Evolutionary conservation across 2,797 vertebrate species (phyloP), one percentile per base, ranked within the genome.

Genomic region (Phylloscopus collybita): DNA sequence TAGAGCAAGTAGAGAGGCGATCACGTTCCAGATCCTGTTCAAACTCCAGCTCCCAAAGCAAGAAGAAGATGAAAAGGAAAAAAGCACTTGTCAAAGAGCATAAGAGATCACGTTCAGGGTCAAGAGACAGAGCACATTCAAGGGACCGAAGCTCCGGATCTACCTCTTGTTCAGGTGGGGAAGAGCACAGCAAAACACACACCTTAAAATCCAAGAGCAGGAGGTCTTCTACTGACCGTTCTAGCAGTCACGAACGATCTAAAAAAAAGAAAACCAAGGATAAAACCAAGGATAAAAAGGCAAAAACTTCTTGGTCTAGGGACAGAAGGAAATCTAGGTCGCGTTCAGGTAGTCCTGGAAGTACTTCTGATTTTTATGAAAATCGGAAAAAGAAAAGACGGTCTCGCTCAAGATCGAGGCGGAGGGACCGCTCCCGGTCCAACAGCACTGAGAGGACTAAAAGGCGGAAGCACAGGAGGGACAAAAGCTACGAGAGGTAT

Each of bases 361-460:
- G 97, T 71, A 95, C 97, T 80, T 95, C 97, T 3, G 97, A 96
- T 51, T 97, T 96, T 23, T 93, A 98, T 8, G 98, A 98, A 36
- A 97, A 96, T 16, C 96, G 95, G 38, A 94, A 73, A 56, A 98
- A 97, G 89, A 98, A 98, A 95, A 98, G 94, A 94, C 96, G 38
- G 4, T 98, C 98, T 3, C 81, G 90, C 27, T 98, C 98, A 11
- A 96, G 98, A 85, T 98, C 98, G 59, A 97, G 96, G 40, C 97
- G 98, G 11, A 97, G 96, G 59, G 97, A 97, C 29, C 96, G 54
- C 67, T 99, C 99, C 10, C 97, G 96, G 13, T 98, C 98, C 0
- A 98, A 98, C 90, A 99, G 98, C 91, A 92, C 94, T 13, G 99
- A 99, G 56, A 98, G 90, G 62, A 97, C 95, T 44, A 97, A 96